A percentile compares a stretch with the other conserved stretches of the same genome.
phyloP scores from a whole-genome alignment of 2,113 vertebrate species.

The Plecturocebus donacophilus region DNA sequence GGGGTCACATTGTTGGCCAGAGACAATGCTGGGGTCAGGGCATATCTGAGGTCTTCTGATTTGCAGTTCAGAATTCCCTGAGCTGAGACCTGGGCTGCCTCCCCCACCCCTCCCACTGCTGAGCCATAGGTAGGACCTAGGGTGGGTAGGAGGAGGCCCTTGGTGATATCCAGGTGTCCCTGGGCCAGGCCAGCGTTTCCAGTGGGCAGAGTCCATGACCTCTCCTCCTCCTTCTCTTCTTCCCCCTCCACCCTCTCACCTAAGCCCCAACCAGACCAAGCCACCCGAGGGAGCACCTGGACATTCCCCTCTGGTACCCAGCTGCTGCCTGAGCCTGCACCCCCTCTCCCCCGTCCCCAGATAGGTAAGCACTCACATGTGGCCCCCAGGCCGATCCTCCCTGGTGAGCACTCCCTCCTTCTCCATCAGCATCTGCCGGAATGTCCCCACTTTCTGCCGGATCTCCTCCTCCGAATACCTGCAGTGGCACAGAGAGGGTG shows the following conservation, averaged over 20 bases:
- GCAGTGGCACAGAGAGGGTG: neutral
- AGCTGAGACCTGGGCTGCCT: neutral
- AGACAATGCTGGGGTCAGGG: neutral
- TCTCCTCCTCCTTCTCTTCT: neutral
- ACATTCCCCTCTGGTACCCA: neutral
- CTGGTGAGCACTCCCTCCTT: slow-evolving; percentile 98
- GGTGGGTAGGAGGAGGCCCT: neutral
- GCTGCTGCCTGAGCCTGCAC: neutral
- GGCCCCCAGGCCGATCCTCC: slow-evolving; percentile 92
- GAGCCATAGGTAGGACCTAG: neutral
- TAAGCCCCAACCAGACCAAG: neutral
- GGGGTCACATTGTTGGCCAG: neutral
- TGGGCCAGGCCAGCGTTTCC: neutral
- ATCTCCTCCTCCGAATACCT: slow-evolving; percentile 98
- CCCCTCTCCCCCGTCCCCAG: neutral
- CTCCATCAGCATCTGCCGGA: slow-evolving; percentile 99
- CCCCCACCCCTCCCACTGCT: neutral
- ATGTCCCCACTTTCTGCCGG: slow-evolving; percentile 96
- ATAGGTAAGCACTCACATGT: slow-evolving; percentile 88
- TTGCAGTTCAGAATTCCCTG: neutral
- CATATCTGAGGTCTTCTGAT: neutral
- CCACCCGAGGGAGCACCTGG: neutral
- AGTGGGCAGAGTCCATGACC: neutral
- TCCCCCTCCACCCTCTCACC: neutral
- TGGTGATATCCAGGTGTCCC: neutral